These are phyloP conservation scores for Coenonympha arcania DNA, from an alignment of 2,888 invertebrate genomes.

Conservation along the genomic window DNA sequence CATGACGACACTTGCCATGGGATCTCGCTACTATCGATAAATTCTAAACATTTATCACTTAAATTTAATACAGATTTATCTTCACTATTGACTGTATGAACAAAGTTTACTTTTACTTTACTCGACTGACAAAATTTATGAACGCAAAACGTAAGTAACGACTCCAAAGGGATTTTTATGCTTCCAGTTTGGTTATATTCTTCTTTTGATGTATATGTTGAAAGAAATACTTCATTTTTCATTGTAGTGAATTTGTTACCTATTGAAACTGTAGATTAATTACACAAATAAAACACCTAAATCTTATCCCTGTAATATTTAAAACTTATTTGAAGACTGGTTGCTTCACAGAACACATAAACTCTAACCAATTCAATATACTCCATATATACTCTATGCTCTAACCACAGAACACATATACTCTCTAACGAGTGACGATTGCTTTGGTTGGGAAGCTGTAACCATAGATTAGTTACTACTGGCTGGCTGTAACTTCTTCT, in stretches of 20 bases:
- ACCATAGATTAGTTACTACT: no score
- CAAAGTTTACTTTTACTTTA: slow-evolving; percentile 56
- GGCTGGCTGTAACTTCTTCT: no score
- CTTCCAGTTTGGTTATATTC: slow-evolving; percentile 32
- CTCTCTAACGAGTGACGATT: no score
- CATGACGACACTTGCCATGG: slow-evolving; percentile 70
- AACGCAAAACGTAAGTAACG: slow-evolving; percentile 76
- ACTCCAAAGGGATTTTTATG: slow-evolving; percentile 71
- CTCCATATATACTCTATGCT: no score
- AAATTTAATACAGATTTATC: slow-evolving; percentile 37
- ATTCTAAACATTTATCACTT: slow-evolving; percentile 41
- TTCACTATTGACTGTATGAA: slow-evolving; percentile 40
- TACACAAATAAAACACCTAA: no score
- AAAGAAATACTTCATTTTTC: slow-evolving; percentile 46
- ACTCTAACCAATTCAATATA: no score
- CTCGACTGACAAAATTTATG: slow-evolving; percentile 74
- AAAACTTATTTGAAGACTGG: no score
- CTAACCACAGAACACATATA: no score
- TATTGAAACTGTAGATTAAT: not conserved
- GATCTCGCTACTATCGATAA: slow-evolving; percentile 45
- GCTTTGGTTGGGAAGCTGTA: no score
- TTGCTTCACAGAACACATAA: no score
- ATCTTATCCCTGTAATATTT: no score
- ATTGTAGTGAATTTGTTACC: slow-evolving; percentile 26
- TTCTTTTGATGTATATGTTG: slow-evolving; percentile 38